phyloP scores from a whole-genome alignment of 2,797 vertebrate genomes.

The Argentina silus region DNA sequence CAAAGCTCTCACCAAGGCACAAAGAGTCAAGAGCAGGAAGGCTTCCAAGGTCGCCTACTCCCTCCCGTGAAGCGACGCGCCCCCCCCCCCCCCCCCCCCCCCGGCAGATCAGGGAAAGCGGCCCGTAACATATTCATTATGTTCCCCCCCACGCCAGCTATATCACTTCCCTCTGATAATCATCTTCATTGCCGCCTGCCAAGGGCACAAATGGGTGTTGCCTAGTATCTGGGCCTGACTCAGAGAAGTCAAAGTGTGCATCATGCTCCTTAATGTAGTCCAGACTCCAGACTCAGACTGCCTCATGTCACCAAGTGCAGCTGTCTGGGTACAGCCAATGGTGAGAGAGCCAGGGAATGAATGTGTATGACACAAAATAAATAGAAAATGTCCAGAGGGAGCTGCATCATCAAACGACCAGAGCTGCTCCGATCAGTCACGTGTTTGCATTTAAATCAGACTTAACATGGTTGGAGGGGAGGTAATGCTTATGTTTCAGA shows the following conservation, averaged over 20 bases:
- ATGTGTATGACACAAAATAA: not conserved
- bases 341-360: conserved; percentile 10
- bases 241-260: conserved; percentile 17
- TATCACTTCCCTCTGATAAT: conserved; percentile 49
- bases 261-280: conserved; percentile 21
- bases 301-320: conserved; percentile 43
- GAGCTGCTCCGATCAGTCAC: conserved; percentile 58
- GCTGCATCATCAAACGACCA: conserved; percentile 54
- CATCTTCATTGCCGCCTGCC: conserved; percentile 56
- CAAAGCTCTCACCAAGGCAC: conserved; percentile 36
- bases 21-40: conserved; percentile 1
- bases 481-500: conserved; percentile 55
- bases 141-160: conserved; percentile 35
- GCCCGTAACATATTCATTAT: conserved; percentile 61
- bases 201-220: conserved; percentile 57
- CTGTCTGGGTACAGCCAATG: conserved; percentile 32
- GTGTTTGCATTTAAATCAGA: conserved; percentile 70
- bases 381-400: conserved; percentile 24
- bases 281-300: conserved; percentile 7
- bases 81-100: not conserved
- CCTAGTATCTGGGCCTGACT: conserved; percentile 32
- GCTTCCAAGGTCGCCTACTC: conserved; percentile 56
- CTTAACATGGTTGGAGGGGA: conserved; percentile 61
- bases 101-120: conserved; percentile 27
- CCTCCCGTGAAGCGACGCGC: not conserved